Evolutionary conservation across 2,888 invertebrate species (phyloP).

Genomic region (Lithophane leautieri): DNA sequence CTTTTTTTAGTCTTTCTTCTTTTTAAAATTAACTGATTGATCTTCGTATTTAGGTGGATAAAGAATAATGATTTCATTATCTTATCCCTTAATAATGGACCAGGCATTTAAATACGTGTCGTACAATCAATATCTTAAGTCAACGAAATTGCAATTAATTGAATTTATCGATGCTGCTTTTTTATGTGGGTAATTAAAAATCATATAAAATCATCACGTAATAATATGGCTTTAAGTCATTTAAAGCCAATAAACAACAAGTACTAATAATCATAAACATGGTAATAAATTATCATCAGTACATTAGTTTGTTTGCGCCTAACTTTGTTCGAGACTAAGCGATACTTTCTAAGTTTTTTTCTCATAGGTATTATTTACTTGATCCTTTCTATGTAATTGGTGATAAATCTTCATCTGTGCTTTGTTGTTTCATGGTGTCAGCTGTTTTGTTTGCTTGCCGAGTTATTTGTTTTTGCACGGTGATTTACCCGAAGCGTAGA

Average conservation of each 20-base stretch:
- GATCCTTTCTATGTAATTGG: conserved; percentile 65
- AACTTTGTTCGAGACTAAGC: conserved; percentile 56
- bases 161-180: background rate
- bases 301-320: conserved; percentile 49
- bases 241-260: background rate
- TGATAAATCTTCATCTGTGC: conserved; percentile 64
- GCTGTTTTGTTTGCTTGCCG: conserved; percentile 60
- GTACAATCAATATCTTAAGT: background rate
- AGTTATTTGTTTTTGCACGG: conserved; percentile 43
- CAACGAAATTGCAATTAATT: background rate
- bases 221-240: background rate
- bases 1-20: background rate
- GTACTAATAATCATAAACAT: conserved; percentile 45
- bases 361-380: conserved; percentile 57
- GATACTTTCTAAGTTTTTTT: conserved; percentile 46
- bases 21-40: background rate
- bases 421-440: conserved; percentile 58
- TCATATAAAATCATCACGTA: background rate
- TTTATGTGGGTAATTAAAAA: background rate
- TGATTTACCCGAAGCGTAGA: conserved; percentile 26
- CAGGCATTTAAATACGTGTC: background rate
- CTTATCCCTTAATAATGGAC: background rate
- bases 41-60: background rate
- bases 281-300: conserved; percentile 29
- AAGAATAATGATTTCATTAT: background rate